Evolutionary conservation across 2,113 vertebrate species (phyloP).

Genomic region (Seriola dumerili): DNA sequence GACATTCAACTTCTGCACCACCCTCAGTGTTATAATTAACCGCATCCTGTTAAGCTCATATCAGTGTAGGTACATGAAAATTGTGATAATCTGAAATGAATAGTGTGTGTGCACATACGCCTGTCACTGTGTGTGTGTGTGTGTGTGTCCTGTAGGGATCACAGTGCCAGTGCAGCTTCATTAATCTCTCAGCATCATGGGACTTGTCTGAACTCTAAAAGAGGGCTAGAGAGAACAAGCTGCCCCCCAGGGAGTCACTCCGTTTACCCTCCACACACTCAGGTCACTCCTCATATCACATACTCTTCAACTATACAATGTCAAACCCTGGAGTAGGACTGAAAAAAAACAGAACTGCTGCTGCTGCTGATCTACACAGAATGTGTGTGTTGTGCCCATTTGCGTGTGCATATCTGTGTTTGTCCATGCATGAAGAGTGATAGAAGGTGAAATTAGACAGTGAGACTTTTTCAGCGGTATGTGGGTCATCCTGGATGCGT

Average conservation of each 20-base stretch:
- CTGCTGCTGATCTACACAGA: slow-evolving; percentile 33
- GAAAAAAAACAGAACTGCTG: not conserved
- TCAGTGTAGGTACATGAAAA: slow-evolving; percentile 30
- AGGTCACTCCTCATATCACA: slow-evolving; percentile 75
- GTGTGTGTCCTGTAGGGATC: slow-evolving; percentile 72
- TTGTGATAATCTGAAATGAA: slow-evolving; percentile 58
- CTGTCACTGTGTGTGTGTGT: slow-evolving; percentile 34
- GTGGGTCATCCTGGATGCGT: slow-evolving; percentile 26
- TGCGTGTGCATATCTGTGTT: slow-evolving; percentile 6
- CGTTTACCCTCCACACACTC: slow-evolving; percentile 77
- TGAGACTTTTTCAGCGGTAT: slow-evolving; percentile 6
- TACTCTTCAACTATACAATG: slow-evolving; percentile 65
- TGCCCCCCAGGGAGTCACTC: slow-evolving; percentile 62
- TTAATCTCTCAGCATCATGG: slow-evolving; percentile 78
- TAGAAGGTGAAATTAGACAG: slow-evolving; percentile 27
- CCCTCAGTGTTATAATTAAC: not conserved
- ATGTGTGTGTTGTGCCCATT: slow-evolving; percentile 3
- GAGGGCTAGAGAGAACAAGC: slow-evolving; percentile 70
- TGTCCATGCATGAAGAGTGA: slow-evolving; percentile 10
- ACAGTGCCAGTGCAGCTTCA: slow-evolving; percentile 77
- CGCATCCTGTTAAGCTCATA: not conserved
- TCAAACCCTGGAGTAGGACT: slow-evolving; percentile 54
- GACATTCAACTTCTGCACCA: not conserved
- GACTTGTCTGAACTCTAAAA: slow-evolving; percentile 78
- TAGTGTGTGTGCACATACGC: slow-evolving; percentile 32